A percentile compares a stretch with the other conserved stretches of the same genome.
Conservation (phyloP, 2,888 invertebrate genomes). For the Drosophila prostipennis region DNA sequence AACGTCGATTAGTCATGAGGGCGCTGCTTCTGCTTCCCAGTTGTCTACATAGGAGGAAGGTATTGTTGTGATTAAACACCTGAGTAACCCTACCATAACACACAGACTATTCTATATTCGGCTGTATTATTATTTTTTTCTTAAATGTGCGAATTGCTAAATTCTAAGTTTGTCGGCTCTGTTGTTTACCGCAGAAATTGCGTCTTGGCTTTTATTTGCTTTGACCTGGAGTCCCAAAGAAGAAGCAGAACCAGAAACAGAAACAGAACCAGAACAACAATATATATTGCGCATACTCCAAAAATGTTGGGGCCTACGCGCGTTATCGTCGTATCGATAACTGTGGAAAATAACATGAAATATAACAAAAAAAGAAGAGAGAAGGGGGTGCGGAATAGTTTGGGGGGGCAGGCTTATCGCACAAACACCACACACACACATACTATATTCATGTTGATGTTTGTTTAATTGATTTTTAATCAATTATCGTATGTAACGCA, state of each 20-base stretch:
- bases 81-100: slow-evolving; percentile 1
- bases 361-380: slow-evolving; percentile 21
- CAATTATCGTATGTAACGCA: slow-evolving; percentile 46
- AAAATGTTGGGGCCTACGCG: slow-evolving; percentile 53
- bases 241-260: slow-evolving; percentile 1
- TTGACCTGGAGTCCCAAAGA: slow-evolving; percentile 29
- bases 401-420: slow-evolving; percentile 13
- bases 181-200: slow-evolving; percentile 60
- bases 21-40: slow-evolving; percentile 30
- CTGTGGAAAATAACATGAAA: slow-evolving; percentile 50
- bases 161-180: slow-evolving; percentile 31
- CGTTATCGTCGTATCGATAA: slow-evolving; percentile 74
- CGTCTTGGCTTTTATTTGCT: slow-evolving; percentile 64
- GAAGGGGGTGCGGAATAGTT: neutral
- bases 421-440: slow-evolving; percentile 13
- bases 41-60: slow-evolving; percentile 34
- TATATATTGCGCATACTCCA: slow-evolving; percentile 57
- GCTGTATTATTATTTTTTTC: slow-evolving; percentile 1
- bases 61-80: slow-evolving; percentile 39
- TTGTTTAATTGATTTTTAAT: slow-evolving; percentile 78
- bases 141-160: slow-evolving; percentile 29
- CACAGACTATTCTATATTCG: neutral
- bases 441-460: slow-evolving; percentile 50
- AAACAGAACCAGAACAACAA: slow-evolving; percentile 21
- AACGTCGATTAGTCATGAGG: slow-evolving; percentile 34